Percentiles rank a stretch among this genome's conserved stretches.
Conservation (phyloP, 2,888 invertebrate genomes). For the Lithodes maja region DNA sequence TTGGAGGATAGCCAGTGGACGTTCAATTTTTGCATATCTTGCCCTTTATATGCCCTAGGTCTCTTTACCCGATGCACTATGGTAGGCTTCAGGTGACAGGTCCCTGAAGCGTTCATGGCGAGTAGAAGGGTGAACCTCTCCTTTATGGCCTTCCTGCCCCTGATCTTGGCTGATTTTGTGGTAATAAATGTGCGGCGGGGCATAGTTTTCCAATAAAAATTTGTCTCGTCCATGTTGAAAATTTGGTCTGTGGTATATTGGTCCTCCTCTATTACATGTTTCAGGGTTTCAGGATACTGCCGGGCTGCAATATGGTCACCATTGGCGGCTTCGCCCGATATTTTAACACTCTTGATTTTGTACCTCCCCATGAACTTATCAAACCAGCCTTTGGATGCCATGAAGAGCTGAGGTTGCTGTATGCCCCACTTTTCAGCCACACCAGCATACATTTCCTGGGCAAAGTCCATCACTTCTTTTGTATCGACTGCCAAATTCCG, state of each 20-base stretch:
- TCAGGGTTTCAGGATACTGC: background rate
- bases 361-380: no score
- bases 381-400: no score
- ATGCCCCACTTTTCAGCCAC: no score
- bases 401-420: no score
- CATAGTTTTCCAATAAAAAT: conserved; percentile 21
- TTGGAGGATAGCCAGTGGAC: conserved; percentile 4
- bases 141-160: no score
- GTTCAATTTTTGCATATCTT: background rate
- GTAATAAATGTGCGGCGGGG: background rate
- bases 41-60: conserved; percentile 10
- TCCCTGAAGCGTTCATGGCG: background rate
- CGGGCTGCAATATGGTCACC: conserved; percentile 3
- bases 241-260: no score
- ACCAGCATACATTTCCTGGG: conserved; percentile 21
- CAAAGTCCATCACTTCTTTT: conserved; percentile 20
- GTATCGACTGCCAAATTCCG: conserved; percentile 14
- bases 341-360: background rate
- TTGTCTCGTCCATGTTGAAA: no score
- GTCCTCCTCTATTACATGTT: conserved; percentile 15
- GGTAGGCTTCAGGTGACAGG: conserved; percentile 25
- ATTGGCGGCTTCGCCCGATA: conserved; percentile 22
- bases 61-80: conserved; percentile 8
- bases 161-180: background rate
- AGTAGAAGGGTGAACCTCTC: no score